Conservation (phyloP, 1,140 invertebrate genomes). For the Trichomalopsis sarcophagae region DNA sequence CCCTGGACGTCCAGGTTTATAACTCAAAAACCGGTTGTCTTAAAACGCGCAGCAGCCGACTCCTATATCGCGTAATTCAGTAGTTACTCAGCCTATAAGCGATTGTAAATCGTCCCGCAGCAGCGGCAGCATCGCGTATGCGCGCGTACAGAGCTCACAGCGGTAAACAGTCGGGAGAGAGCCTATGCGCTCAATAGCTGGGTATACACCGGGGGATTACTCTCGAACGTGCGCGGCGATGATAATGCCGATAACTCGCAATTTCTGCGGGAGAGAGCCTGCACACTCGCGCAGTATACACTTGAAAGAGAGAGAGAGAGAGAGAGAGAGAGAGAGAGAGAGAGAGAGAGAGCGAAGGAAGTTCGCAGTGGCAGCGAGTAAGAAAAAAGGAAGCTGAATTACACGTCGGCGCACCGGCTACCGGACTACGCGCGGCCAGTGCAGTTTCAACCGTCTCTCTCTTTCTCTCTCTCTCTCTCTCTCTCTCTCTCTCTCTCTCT, state of each 20-base stretch:
- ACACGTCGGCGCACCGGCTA: neutral
- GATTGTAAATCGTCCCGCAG: conserved; percentile 51
- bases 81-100: conserved; percentile 43
- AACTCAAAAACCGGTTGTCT: conserved; percentile 57
- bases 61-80: conserved; percentile 58
- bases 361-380: neutral
- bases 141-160: neutral
- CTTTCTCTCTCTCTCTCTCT: neutral
- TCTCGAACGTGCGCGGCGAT: conserved; percentile 38
- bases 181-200: neutral
- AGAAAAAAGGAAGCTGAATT: neutral
- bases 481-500: neutral
- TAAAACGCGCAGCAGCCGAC: conserved; percentile 44
- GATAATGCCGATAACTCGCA: conserved; percentile 40
- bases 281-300: neutral
- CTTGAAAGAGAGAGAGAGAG: neutral
- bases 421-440: neutral
- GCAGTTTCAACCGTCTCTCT: neutral
- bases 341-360: neutral
- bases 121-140: conserved; percentile 4
- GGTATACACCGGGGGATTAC: conserved; percentile 43
- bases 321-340: too few species aligned
- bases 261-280: conserved; percentile 6
- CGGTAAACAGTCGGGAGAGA: conserved; percentile 53
- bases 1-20: conserved; percentile 6